phyloP scores from a whole-genome alignment of 2,113 vertebrate genomes.

The Xenus cinereus region DNA sequence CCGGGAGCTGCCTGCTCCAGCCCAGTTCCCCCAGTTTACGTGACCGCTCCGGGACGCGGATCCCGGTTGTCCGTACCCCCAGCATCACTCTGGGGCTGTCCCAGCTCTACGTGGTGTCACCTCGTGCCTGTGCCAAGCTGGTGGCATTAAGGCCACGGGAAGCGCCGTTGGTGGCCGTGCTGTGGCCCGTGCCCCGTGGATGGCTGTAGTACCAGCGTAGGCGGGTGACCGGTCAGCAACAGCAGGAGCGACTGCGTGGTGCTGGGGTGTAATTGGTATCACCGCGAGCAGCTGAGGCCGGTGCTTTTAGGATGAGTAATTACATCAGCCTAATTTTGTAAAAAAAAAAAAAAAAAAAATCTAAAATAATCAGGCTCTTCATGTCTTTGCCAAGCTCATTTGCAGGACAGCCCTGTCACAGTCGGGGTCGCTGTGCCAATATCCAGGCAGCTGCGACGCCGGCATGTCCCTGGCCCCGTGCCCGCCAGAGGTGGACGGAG shows the following conservation, averaged over 20 bases:
- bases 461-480: accelerated
- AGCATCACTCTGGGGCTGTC: not conserved
- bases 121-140: not conserved
- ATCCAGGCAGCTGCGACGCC: not conserved
- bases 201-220: accelerated
- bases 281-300: not conserved
- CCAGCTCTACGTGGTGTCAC: not conserved
- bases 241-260: not conserved
- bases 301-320: slow-evolving; percentile 28
- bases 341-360: not conserved
- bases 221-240: not conserved
- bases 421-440: not conserved
- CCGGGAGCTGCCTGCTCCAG: not conserved
- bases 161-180: not conserved
- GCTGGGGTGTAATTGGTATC: not conserved
- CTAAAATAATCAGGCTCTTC: not conserved
- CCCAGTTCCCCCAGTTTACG: not conserved
- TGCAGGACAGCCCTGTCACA: not conserved
- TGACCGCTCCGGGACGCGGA: not conserved
- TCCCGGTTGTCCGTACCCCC: accelerated
- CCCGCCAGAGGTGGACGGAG: not conserved
- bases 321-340: not conserved
- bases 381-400: slow-evolving; percentile 4
- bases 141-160: not conserved
- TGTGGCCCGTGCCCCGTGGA: accelerated